A percentile compares a stretch with the other conserved stretches of the same genome.
Evolutionary conservation across 1,140 invertebrate species (phyloP).

Genomic region (Aphelinus atriplicis): DNA sequence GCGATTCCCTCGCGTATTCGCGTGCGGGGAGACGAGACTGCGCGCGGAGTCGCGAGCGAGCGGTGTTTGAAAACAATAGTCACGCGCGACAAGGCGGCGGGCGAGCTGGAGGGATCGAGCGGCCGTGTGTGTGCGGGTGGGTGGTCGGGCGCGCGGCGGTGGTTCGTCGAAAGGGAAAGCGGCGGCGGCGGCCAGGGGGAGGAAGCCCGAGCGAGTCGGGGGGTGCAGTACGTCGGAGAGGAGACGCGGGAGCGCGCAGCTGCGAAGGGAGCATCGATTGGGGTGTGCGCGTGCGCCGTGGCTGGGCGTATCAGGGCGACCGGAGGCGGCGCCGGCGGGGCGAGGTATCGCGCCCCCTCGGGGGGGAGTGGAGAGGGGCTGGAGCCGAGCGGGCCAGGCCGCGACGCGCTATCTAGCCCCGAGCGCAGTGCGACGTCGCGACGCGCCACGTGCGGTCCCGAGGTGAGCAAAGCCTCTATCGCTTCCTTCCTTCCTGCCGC

Average conservation of each 20-base stretch:
- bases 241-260: conserved; percentile 2
- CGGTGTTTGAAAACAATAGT: too few relatives aligned
- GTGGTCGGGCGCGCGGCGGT: not conserved
- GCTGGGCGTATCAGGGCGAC: conserved; percentile 34
- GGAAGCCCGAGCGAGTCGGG: not conserved
- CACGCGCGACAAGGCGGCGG: too few relatives aligned
- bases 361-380: conserved; percentile 13
- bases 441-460: conserved; percentile 63
- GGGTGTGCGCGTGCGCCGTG: conserved; percentile 29
- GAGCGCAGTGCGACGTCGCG: conserved; percentile 66
- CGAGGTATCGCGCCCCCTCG: conserved; percentile 6
- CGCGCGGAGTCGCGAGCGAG: too few relatives aligned
- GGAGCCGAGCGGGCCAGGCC: conserved; percentile 42
- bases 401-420: conserved; percentile 58
- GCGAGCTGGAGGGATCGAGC: too few relatives aligned
- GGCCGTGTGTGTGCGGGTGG: conserved; percentile 10
- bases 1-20: too few relatives aligned
- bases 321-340: conserved; percentile 34
- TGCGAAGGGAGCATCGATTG: conserved; percentile 51
- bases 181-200: conserved; percentile 18
- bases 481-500: conserved; percentile 44
- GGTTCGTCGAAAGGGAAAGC: not conserved
- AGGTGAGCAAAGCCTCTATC: conserved; percentile 23
- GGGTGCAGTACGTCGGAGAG: too few relatives aligned
- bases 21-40: too few relatives aligned